Conservation (phyloP, 23 tunicate genomes). For the Trididemnum miniatum region DNA sequence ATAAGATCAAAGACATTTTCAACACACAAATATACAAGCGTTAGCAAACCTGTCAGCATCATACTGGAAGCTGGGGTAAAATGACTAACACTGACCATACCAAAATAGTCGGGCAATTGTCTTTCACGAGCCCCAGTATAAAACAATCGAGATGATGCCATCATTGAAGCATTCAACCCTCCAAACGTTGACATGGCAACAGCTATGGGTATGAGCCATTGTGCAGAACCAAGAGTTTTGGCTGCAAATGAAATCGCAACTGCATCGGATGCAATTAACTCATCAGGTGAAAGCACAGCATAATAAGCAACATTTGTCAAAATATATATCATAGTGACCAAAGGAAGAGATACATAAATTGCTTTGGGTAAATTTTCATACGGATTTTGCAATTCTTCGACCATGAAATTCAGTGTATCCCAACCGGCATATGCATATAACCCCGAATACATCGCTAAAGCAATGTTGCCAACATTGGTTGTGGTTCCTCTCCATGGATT, state of each 20-base stretch:
- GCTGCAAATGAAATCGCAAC: conserved; percentile 83
- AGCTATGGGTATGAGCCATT: conserved; percentile 77
- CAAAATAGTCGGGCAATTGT: conserved; percentile 87
- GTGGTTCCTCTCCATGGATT: conserved; percentile 85
- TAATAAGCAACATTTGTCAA: conserved; percentile 82
- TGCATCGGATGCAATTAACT: conserved; percentile 78
- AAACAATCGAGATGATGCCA: conserved; percentile 90
- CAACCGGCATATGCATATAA: conserved; percentile 96
- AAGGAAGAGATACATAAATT: conserved; percentile 86
- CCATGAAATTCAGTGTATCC: conserved; percentile 97
- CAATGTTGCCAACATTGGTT: conserved; percentile 62
- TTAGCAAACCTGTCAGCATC: conserved; percentile 69
- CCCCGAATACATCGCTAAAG: conserved; percentile 82
- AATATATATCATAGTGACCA: conserved; percentile 77
- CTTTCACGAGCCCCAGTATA: conserved; percentile 94
- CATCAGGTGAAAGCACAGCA: conserved; percentile 80
- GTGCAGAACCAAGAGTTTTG: conserved; percentile 62
- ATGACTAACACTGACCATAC: conserved; percentile 77
- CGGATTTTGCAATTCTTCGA: conserved; percentile 93
- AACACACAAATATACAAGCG: conserved; percentile 80
- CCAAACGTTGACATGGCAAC: conserved; percentile 99
- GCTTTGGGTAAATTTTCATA: conserved; percentile 71
- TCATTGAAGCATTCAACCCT: conserved; percentile 87
- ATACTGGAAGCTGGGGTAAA: conserved; percentile 93
- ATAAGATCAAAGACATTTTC: conserved; percentile 87